Evolutionary conservation across 2,797 vertebrate species (phyloP), one percentile per base, ranked within the genome.

Genomic region (Hypotaenidia philippensis): DNA sequence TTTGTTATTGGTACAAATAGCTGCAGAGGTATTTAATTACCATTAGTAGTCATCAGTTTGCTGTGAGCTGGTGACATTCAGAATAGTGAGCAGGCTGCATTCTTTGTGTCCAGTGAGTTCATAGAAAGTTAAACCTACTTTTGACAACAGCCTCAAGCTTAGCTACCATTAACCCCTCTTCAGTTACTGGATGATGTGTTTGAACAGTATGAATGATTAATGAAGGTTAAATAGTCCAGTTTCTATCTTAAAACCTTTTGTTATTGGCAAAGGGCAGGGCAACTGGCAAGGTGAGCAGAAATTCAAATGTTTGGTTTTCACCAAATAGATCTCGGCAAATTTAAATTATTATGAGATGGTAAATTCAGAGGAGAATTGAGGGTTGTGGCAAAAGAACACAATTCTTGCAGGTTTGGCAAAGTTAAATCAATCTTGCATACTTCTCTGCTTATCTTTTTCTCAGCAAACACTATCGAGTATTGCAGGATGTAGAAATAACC

Each of bases 151-250:
- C 97, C 97, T 98, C 95, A 97, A 98, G 98, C 97, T 98, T 98
- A 97, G 97, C 97, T 97, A 97, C 98, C 97, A 98, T 98, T 98
- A 98, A 98, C 98, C 98, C 97, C 98, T 98, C 98, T 98, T 98
- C 97, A 98, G 98, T 98, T 98, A 98, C 98, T 98, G 97, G 97
- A 98, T 97, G 98, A 98, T 98, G 97, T 98, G 98, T 98, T 98
- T 98, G 98, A 98, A 98, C 94, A 97, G 97, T 97, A 98, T 99
- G 98, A 99, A 99, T 99, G 98, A 99, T 98, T 99, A 98, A 99
- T 99, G 98, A 98, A 98, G 98, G 98, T 98, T 98, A 99, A 99
- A 98, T 98, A 98, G 98, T 98, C 97, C 98, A 97, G 97, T 97
- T 98, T 98, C 97, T 98, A 96, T 97, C 98, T 98, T 98, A 98